A percentile compares a stretch with the other conserved stretches of the same genome.
Evolutionary conservation across 2,113 vertebrate genomes (phyloP).

Genomic region (Clinocottus analis): DNA sequence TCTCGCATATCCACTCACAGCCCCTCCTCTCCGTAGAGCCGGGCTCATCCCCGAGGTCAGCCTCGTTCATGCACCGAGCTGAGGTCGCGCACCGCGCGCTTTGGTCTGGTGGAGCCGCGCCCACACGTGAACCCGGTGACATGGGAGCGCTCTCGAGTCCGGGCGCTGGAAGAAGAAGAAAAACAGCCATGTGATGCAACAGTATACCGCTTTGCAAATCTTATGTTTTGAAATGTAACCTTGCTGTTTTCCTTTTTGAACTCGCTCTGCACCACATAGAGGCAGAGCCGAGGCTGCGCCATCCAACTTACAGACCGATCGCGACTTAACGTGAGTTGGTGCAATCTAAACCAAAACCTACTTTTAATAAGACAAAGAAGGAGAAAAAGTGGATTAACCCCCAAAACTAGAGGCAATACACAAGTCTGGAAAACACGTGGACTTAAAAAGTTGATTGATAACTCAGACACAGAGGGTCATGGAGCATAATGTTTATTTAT

Average conservation of each 20-base stretch:
- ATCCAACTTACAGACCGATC: slow-evolving; percentile 1
- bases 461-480: background rate
- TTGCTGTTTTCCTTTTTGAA: slow-evolving; percentile 38
- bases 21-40: too few species aligned
- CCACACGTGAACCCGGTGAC: slow-evolving; percentile 82
- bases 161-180: slow-evolving; percentile 61
- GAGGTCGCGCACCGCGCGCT: slow-evolving; percentile 20
- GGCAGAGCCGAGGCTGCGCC: background rate
- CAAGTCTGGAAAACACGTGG: background rate
- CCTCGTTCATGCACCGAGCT: slow-evolving; percentile 13
- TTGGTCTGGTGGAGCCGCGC: slow-evolving; percentile 71
- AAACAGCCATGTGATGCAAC: slow-evolving; percentile 57
- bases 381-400: background rate
- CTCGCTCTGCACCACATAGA: background rate
- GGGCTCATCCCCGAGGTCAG: slow-evolving; percentile 36
- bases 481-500: slow-evolving; percentile 11
- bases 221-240: slow-evolving; percentile 65
- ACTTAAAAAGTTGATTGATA: background rate
- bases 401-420: background rate
- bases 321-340: background rate
- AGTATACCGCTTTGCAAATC: slow-evolving; percentile 41
- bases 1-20: background rate
- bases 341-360: background rate
- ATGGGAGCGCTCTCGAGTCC: slow-evolving; percentile 63
- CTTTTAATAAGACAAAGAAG: background rate